A percentile compares a stretch with the other conserved stretches of the same genome.
Evolutionary conservation across 2,888 invertebrate genomes (phyloP).

Genomic region (Empis stercorea): DNA sequence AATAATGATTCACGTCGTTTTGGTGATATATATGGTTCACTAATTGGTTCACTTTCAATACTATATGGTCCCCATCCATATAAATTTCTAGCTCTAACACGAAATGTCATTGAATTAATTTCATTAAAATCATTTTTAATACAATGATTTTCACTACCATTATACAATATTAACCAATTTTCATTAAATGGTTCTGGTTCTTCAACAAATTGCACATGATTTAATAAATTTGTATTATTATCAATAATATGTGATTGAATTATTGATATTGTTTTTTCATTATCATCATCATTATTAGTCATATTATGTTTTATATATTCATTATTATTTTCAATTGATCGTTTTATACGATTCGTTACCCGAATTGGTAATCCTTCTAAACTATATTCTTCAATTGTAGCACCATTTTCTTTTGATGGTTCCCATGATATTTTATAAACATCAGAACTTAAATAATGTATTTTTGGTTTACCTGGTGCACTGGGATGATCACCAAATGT

Average conservation of each 20-base stretch:
- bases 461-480: constrained; percentile 58
- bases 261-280: constrained; percentile 4
- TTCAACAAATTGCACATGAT: constrained; percentile 41
- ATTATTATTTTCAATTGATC: constrained; percentile 10
- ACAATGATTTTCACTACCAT: constrained; percentile 74
- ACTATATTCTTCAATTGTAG: constrained; percentile 56
- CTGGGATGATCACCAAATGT: constrained; percentile 71
- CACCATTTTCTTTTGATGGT: constrained; percentile 63
- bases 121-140: constrained; percentile 50
- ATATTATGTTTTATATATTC: neutral
- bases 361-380: constrained; percentile 52
- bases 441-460: constrained; percentile 59
- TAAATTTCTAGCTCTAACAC: constrained; percentile 64
- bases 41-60: constrained; percentile 43
- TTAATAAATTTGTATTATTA: constrained; percentile 25
- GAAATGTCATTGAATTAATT: constrained; percentile 52
- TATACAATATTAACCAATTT: constrained; percentile 55
- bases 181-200: constrained; percentile 40
- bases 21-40: constrained; percentile 29
- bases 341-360: constrained; percentile 16
- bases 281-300: constrained; percentile 7
- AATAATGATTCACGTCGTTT: constrained; percentile 38
- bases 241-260: constrained; percentile 23
- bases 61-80: constrained; percentile 77
- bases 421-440: constrained; percentile 73